phyloP scores from a whole-genome alignment of 2,888 invertebrate genomes.

The Acrobasis suavella region DNA sequence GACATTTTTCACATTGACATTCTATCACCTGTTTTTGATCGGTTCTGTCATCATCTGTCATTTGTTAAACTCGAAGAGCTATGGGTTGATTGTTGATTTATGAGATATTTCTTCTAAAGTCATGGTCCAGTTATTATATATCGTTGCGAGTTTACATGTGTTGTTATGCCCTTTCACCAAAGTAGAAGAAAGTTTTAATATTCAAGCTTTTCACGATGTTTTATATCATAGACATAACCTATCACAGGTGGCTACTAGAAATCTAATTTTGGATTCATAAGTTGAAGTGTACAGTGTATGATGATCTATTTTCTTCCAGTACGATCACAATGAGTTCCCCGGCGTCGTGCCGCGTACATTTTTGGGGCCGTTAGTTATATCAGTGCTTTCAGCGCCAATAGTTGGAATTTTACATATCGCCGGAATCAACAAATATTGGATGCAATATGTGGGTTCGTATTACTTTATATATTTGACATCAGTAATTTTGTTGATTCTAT shows the following conservation, averaged over 20 bases:
- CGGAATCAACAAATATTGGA: constrained; percentile 91
- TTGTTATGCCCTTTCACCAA: constrained; percentile 97
- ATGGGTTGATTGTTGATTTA: constrained; percentile 57
- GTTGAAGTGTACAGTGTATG: constrained; percentile 43
- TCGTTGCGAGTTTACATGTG: constrained; percentile 90
- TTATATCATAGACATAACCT: constrained; percentile 93
- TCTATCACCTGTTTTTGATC: too few relatives aligned
- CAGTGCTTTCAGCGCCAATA: constrained; percentile 89
- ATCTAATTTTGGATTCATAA: constrained; percentile 75
- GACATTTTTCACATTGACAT: not conserved
- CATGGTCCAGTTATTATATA: constrained; percentile 89
- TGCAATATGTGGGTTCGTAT: constrained; percentile 92
- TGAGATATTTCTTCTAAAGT: constrained; percentile 39
- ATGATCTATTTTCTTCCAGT: constrained; percentile 83
- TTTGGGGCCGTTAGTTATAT: constrained; percentile 93
- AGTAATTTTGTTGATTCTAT: not conserved
- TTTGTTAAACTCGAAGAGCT: not conserved
- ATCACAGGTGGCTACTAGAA: constrained; percentile 85
- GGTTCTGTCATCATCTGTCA: constrained; percentile 1
- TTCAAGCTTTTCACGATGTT: constrained; percentile 99
- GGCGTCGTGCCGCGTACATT: constrained; percentile 99
- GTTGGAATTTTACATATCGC: constrained; percentile 85
- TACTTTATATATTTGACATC: constrained; percentile 21
- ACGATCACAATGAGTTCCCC: constrained; percentile 98
- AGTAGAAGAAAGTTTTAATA: constrained; percentile 99